phyloP scores from a whole-genome alignment of 1,140 invertebrate genomes.

The Agraylea sexmaculata region DNA sequence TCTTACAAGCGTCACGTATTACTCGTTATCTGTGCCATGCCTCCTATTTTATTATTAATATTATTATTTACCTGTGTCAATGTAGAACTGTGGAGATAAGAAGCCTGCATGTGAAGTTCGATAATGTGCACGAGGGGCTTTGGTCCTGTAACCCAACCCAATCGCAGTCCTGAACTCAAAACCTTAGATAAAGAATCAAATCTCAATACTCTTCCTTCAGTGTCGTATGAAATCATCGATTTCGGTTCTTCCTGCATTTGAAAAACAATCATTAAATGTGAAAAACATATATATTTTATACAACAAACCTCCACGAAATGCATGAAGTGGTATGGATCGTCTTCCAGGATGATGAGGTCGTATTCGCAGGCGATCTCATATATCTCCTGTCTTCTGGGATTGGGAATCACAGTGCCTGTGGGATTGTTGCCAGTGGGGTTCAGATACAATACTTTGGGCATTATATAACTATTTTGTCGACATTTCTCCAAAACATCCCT shows the following conservation, averaged over 20 bases:
- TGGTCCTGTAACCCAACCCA: conserved; percentile 61
- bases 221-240: conserved; percentile 63
- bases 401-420: conserved; percentile 49
- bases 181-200: conserved; percentile 75
- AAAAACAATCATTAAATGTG: not conserved
- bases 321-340: conserved; percentile 65
- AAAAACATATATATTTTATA: conserved; percentile 1
- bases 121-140: conserved; percentile 46
- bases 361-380: conserved; percentile 58
- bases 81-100: conserved; percentile 58
- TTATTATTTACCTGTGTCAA: conserved; percentile 52
- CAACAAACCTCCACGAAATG: conserved; percentile 42
- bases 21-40: no score
- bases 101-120: conserved; percentile 60
- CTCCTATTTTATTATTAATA: conserved; percentile 7
- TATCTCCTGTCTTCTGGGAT: conserved; percentile 51
- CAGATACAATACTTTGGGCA: conserved; percentile 45
- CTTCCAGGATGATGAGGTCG: conserved; percentile 61
- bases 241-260: conserved; percentile 25
- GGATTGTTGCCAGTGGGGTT: conserved; percentile 51
- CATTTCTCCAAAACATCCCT: conserved; percentile 34
- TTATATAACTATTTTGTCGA: conserved; percentile 32
- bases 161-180: conserved; percentile 55
- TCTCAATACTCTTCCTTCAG: conserved; percentile 61
- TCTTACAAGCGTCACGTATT: no score